A percentile compares a stretch with the other conserved stretches of the same genome.
phyloP scores from a whole-genome alignment of 1,140 invertebrate genomes.

The Metopolophium dirhodum region DNA sequence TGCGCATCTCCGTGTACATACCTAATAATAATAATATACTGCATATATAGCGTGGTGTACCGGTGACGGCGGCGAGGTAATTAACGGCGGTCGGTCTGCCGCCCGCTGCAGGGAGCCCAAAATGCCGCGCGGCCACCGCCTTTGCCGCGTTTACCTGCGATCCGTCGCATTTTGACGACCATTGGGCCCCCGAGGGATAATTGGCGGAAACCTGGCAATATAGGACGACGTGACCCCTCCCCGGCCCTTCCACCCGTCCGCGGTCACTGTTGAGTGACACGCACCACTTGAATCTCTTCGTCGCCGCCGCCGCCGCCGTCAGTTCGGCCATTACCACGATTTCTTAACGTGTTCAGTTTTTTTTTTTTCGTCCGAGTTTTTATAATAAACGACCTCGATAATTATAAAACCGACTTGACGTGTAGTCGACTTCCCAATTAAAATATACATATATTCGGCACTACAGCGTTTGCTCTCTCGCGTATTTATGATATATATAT shows the following conservation, averaged over 20 bases:
- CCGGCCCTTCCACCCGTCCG: not conserved
- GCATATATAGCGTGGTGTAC: not conserved
- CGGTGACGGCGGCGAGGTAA: not conserved
- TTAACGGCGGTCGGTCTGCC: constrained; percentile 3
- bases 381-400: constrained; percentile 49
- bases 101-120: constrained; percentile 3
- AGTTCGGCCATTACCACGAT: constrained; percentile 37
- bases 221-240: not conserved
- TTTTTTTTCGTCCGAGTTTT: constrained; percentile 13
- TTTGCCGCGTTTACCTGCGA: constrained; percentile 48
- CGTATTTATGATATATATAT: not conserved
- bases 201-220: constrained; percentile 50
- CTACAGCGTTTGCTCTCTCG: not conserved
- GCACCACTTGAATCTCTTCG: constrained; percentile 42
- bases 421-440: constrained; percentile 53
- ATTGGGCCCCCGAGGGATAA: constrained; percentile 19
- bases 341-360: constrained; percentile 39
- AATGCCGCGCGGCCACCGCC: not conserved
- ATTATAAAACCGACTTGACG: constrained; percentile 53
- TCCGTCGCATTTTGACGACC: constrained; percentile 36
- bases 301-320: not conserved
- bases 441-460: constrained; percentile 32
- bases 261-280: constrained; percentile 21
- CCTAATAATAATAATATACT: not conserved
- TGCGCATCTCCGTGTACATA: not conserved